Conservation (phyloP, 2,113 vertebrate genomes). For the Rhipidura dahli region DNA sequence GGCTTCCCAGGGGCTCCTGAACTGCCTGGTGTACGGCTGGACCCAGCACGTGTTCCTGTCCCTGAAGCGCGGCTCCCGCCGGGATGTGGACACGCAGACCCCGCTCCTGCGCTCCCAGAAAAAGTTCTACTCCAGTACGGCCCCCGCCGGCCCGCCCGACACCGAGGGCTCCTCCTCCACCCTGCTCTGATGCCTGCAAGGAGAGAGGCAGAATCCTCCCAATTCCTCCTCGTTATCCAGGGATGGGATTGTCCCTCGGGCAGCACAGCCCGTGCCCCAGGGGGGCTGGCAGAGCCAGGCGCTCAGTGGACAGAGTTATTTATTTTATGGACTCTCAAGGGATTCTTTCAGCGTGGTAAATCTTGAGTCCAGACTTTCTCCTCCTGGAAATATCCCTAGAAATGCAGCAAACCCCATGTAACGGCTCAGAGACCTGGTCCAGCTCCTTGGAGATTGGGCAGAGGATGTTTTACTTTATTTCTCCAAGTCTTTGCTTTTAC, state of each 20-base stretch:
- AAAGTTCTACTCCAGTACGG: slow-evolving; percentile 69
- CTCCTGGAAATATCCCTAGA: background rate
- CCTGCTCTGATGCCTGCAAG: slow-evolving; percentile 49
- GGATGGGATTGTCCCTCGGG: background rate
- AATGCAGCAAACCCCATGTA: background rate
- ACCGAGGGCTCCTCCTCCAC: slow-evolving; percentile 28
- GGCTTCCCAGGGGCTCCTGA: slow-evolving; percentile 88
- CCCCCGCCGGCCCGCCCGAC: background rate
- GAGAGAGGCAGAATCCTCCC: background rate
- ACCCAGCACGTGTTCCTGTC: slow-evolving; percentile 75
- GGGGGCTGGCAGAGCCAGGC: background rate
- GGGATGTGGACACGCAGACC: slow-evolving; percentile 86
- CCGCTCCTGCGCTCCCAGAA: slow-evolving; percentile 88
- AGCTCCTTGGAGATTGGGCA: background rate
- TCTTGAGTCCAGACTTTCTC: slow-evolving; percentile 7
- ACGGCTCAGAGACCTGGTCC: background rate
- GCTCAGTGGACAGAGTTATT: slow-evolving; percentile 7
- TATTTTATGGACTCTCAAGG: slow-evolving; percentile 20
- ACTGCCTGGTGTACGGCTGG: slow-evolving; percentile 87
- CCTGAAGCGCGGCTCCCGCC: slow-evolving; percentile 59
- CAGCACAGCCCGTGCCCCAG: background rate
- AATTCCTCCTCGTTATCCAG: background rate
- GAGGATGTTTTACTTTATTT: background rate
- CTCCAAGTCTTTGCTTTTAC: background rate
- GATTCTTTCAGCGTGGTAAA: background rate